Evolutionary conservation across 2,113 vertebrate genomes (phyloP), one percentile per base, ranked within the genome.

Genomic region (Trematocara marginatum): DNA sequence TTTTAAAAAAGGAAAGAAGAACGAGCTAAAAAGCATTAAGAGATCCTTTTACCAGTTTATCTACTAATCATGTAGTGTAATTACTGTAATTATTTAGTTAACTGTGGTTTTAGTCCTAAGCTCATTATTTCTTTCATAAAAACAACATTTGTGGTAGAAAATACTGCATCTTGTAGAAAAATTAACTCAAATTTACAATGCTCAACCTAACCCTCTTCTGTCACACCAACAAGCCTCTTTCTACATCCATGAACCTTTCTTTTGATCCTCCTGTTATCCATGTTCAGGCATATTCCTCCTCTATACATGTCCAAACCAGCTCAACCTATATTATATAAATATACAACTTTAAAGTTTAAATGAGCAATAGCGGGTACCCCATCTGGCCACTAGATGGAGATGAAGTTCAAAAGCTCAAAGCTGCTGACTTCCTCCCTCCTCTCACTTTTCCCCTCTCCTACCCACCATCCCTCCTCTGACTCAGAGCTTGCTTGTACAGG

Each of bases 381-480:
- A n/a, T 78, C 16, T 86, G 56, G 40, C 54, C 88, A 91, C 85
- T 89, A 86, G 91, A 61, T 80, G 88, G 82, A 6, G 69, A 61
- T 23, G 51, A 3, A 52, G 34, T 8, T 66, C 29, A 47, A 51
- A 85, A 81, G 83, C 78, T 81, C 83, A 80, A 31, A 81, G 82
- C 16, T 83, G 87, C 71, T 4, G 51, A 84, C 88, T 86, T 86
- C 85, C 84, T 81, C 56, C 35, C 74, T 66, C 38, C 69, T 69
- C 35, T 59, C 52, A 54, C 9, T n/a, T 53, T 10, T 7, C 11
- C 47, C 38, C 42, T 52, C 40, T 49, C 49, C 6, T 3, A n/a
- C 34, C 26, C 6, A 11, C 31, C 7, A 18, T 5, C 5, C 10
- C 56, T 26, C n/a, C 7, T 53, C 42, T 91, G 86, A 92, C 87